A percentile compares a stretch with the other conserved stretches of the same genome.
Evolutionary conservation across 1,140 invertebrate genomes (phyloP).

Genomic region (Conus ventricosus): DNA sequence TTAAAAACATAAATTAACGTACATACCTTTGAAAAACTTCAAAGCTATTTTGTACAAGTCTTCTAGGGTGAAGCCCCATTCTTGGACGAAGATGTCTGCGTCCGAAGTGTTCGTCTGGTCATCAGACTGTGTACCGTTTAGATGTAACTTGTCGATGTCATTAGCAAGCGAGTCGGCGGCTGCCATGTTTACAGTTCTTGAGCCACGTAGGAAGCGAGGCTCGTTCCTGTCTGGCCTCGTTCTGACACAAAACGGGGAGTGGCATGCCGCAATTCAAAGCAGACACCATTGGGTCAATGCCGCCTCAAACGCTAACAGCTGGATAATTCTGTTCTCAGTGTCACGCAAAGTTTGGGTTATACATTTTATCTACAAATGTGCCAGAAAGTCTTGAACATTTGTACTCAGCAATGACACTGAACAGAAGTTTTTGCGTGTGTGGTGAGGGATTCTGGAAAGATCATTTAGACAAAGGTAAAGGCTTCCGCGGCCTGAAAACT

Average conservation of each 20-base stretch:
- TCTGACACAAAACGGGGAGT: conserved; percentile 18
- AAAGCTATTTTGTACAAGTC: conserved; percentile 91
- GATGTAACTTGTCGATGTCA: conserved; percentile 45
- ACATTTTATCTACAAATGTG: not conserved
- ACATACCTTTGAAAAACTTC: conserved; percentile 90
- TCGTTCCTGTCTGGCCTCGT: conserved; percentile 19
- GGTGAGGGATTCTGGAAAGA: too few relatives aligned
- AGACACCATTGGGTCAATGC: not conserved
- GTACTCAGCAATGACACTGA: too few relatives aligned
- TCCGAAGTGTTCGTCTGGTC: not conserved
- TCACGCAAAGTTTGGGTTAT: too few relatives aligned
- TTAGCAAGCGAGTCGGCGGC: conserved; percentile 50
- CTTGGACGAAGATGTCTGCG: conserved; percentile 35
- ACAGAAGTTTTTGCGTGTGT: too few relatives aligned
- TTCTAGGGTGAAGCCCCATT: conserved; percentile 78
- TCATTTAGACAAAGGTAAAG: too few relatives aligned
- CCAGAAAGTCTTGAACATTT: not conserved
- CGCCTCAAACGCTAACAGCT: not conserved
- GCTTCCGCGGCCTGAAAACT: too few relatives aligned
- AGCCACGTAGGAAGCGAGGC: conserved; percentile 44
- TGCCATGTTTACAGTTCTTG: conserved; percentile 48
- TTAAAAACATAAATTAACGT: not conserved
- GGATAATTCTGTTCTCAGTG: too few relatives aligned
- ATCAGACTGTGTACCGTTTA: conserved; percentile 37
- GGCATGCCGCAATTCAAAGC: not conserved